Evolutionary conservation across 53 echinoderm and acorn worm genomes (phyloP), one percentile per base, ranked within the genome.

Genomic region (Arbacia lixula): DNA sequence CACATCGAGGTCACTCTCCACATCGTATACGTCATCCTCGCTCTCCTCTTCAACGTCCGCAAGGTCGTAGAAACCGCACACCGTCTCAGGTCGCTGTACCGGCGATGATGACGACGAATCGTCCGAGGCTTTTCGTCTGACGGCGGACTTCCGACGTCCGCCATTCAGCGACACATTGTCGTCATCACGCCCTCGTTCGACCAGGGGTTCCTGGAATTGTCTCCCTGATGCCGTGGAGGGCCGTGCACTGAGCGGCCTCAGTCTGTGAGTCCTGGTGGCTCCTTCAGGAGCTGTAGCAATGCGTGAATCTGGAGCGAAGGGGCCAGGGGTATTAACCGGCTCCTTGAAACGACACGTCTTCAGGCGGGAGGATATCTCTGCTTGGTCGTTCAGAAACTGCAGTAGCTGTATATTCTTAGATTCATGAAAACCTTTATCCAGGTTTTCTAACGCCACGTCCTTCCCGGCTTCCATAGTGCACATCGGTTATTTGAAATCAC

Each of bases 381-480:
- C 68, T 54, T 88, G 89, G 40, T 88, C 89, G 21, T 88, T 84
- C 29, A 88, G 61, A 71, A 88, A 88, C 46, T 71, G 51, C 73
- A 77, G 53, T 16, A 88, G 35, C 46, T 88, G 89, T 21, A 83
- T 88, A 24, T 60, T 73, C 56, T 88, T 88, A 3, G 89, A 84
- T 42, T 88, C 89, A 31, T 75, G 36, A 42, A 75, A 88, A 3
- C 76, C 89, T 30, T 36, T 53, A 5, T 74, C 89, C 12, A 88
- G 76, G 55, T 27, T 71, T 62, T 84, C 64, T 39, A 88, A 76
- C 36, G 89, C 84, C 17, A 61, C 72, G 60, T 78, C 79, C 61
- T 60, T 58, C 16, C 41, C 39, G 6, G 1, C 53, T 53, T 52
- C 24, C 75, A 75, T 75, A 2, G 25, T 75, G 75, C 2, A 17